Conservation (phyloP, 2,113 vertebrate genomes). For the Barbus barbus region DNA sequence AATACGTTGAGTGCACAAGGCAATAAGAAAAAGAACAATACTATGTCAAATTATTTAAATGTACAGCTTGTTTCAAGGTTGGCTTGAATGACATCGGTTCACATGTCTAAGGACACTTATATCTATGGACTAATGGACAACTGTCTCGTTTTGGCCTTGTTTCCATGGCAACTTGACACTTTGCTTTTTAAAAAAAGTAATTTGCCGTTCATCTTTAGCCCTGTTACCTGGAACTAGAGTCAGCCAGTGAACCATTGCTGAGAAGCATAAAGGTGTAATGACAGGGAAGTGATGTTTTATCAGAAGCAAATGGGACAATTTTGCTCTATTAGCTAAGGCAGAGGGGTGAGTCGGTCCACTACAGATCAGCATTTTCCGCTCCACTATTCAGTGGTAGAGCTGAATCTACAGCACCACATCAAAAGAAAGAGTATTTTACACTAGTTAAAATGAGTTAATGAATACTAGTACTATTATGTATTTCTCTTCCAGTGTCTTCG, state of each 20-base stretch:
- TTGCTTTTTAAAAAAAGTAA: conserved; percentile 13
- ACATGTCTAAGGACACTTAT: neutral
- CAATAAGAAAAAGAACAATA: neutral
- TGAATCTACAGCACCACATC: neutral
- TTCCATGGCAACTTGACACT: conserved; percentile 27
- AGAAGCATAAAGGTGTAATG: neutral
- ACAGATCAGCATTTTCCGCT: neutral
- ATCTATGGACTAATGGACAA: conserved; percentile 2
- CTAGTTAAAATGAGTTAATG: neutral
- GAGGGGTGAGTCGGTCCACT: neutral
- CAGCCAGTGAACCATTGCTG: neutral
- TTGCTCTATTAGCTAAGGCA: neutral
- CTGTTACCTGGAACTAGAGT: neutral
- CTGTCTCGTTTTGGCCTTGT: conserved; percentile 4
- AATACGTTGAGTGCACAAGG: neutral
- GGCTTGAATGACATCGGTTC: neutral
- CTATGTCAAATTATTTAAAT: neutral
- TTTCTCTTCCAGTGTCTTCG: neutral
- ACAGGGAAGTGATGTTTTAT: conserved; percentile 6
- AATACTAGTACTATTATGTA: neutral
- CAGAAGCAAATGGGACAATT: neutral
- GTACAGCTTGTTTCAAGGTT: neutral
- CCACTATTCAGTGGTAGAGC: neutral
- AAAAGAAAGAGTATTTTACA: neutral
- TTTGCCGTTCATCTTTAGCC: conserved; percentile 1